phyloP scores from a whole-genome alignment of 1,140 invertebrate species.

The Drosophila lowei region DNA sequence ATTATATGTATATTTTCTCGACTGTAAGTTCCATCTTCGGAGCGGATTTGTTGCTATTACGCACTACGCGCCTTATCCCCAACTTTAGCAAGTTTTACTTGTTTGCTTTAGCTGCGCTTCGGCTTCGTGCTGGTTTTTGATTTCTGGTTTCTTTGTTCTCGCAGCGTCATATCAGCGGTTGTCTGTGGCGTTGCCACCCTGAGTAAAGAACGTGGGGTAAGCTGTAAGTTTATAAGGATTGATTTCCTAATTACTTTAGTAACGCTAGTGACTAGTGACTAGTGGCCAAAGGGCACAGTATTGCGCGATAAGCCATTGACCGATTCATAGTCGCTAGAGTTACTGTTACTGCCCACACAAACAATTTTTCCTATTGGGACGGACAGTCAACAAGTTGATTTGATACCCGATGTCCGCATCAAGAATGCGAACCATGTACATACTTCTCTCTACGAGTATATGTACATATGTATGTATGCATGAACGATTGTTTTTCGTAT shows the following conservation, averaged over 20 bases:
- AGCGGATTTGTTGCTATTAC: constrained; percentile 24
- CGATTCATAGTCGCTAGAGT: not conserved
- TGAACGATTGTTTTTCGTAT: not conserved
- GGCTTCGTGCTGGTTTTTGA: constrained; percentile 53
- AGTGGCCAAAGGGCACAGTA: constrained; percentile 31
- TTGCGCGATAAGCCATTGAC: constrained; percentile 23
- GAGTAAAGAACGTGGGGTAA: constrained; percentile 22
- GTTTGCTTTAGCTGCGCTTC: constrained; percentile 50
- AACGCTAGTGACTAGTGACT: not conserved
- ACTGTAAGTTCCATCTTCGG: constrained; percentile 16
- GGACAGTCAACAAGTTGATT: constrained; percentile 48
- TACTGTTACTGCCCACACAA: not conserved
- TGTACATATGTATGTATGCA: not conserved
- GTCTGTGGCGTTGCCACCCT: constrained; percentile 48
- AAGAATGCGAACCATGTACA: constrained; percentile 36
- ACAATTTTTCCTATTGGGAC: constrained; percentile 16
- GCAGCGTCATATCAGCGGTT: constrained; percentile 16
- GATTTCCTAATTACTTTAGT: constrained; percentile 14
- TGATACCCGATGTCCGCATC: constrained; percentile 4
- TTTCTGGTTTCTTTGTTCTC: constrained; percentile 78
- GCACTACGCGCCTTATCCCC: constrained; percentile 12
- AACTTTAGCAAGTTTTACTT: constrained; percentile 58
- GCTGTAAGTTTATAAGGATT: constrained; percentile 2
- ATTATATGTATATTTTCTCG: constrained; percentile 4
- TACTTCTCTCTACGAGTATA: constrained; percentile 5